A percentile compares a stretch with the other conserved stretches of the same genome.
phyloP scores from a whole-genome alignment of 2,888 invertebrate species.

The Clitarchus hookeri region DNA sequence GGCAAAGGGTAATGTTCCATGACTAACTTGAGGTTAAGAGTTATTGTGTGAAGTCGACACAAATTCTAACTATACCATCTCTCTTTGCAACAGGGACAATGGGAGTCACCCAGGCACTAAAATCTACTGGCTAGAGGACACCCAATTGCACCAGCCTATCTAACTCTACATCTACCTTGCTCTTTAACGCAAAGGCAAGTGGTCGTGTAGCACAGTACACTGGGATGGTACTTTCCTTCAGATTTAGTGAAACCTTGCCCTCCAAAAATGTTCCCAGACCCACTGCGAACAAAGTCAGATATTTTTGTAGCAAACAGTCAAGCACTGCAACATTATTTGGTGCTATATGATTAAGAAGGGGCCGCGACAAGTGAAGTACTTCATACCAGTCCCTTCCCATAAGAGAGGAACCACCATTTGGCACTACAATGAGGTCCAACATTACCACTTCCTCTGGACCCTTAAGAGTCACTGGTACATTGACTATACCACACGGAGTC shows the following conservation, averaged over 20 bases:
- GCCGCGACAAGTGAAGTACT: not conserved
- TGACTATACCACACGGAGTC: not conserved
- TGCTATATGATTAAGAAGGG: not conserved
- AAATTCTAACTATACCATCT: not conserved
- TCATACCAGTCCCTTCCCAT: not conserved
- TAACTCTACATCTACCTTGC: not conserved
- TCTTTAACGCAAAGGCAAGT: not conserved
- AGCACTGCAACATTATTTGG: not conserved
- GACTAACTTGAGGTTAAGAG: not conserved
- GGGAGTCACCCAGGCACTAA: no score
- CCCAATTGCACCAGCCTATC: no score
- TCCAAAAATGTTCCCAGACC: not conserved
- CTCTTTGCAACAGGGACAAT: no score
- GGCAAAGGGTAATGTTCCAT: not conserved
- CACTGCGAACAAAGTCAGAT: not conserved
- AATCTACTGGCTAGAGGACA: no score
- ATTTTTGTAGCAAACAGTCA: not conserved
- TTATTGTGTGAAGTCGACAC: not conserved
- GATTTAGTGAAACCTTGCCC: not conserved
- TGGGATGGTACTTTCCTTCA: not conserved
- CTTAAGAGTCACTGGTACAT: not conserved
- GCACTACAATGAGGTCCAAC: not conserved
- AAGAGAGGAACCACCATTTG: not conserved
- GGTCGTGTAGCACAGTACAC: not conserved
- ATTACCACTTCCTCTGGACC: not conserved